A percentile compares a stretch with the other conserved stretches of the same genome.
These are phyloP conservation scores for Drosophila lowei DNA, from an alignment of 1,140 invertebrate species.

Conservation along the genomic window DNA sequence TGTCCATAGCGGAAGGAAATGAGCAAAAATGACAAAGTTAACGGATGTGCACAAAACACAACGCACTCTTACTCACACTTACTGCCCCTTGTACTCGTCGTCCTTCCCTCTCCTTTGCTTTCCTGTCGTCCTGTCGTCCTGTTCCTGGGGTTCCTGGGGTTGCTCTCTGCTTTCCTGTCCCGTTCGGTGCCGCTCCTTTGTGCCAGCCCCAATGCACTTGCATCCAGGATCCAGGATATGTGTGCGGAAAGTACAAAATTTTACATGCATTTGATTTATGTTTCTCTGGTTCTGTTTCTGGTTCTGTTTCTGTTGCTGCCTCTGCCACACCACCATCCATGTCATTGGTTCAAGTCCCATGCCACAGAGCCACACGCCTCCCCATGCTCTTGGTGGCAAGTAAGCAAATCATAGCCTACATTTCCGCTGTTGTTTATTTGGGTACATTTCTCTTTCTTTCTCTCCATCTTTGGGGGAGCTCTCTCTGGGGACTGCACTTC, in stretches of 20 bases:
- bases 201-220: slow-evolving; percentile 65
- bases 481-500: slow-evolving; percentile 34
- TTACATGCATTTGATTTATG: slow-evolving; percentile 81
- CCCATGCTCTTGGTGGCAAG: slow-evolving; percentile 46
- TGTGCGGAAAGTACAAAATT: slow-evolving; percentile 80
- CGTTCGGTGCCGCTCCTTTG: slow-evolving; percentile 1
- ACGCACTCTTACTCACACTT: slow-evolving; percentile 47
- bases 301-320: slow-evolving; percentile 22
- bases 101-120: not conserved
- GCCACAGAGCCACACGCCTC: not conserved
- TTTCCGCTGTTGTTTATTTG: slow-evolving; percentile 75
- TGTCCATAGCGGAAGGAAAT: slow-evolving; percentile 76
- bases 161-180: too few relatives aligned
- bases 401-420: slow-evolving; percentile 80
- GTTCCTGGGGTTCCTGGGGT: not conserved
- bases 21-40: slow-evolving; percentile 82
- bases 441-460: slow-evolving; percentile 42
- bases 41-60: slow-evolving; percentile 81
- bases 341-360: slow-evolving; percentile 50
- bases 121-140: slow-evolving; percentile 29
- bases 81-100: slow-evolving; percentile 7
- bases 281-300: slow-evolving; percentile 28
- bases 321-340: slow-evolving; percentile 34
- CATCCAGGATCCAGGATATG: slow-evolving; percentile 73
- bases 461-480: slow-evolving; percentile 4